Conservation (phyloP, 2,113 vertebrate genomes). For the Heloderma charlesbogerti region DNA sequence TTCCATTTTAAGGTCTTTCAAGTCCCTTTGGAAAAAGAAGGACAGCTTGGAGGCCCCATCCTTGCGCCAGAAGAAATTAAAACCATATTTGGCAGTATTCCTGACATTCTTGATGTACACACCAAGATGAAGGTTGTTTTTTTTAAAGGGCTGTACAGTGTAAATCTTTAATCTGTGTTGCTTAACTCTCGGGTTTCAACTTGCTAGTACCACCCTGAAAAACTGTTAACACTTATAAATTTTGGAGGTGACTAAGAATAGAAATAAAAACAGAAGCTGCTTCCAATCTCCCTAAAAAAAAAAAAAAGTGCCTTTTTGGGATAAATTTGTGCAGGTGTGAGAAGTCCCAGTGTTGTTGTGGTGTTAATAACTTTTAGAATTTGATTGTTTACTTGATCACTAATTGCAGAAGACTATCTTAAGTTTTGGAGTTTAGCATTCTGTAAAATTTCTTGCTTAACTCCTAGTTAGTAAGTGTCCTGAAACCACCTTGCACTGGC, state of each 20-base stretch:
- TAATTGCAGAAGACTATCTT: not conserved
- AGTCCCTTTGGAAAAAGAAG: slow-evolving; percentile 92
- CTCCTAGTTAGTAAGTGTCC: not conserved
- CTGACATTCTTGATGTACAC: slow-evolving; percentile 96
- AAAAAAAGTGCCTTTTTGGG: not conserved
- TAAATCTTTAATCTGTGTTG: not conserved
- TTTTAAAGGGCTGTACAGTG: not conserved
- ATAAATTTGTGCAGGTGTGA: not conserved
- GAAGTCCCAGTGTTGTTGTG: not conserved
- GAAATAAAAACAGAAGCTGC: not conserved
- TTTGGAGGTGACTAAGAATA: not conserved
- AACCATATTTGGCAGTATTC: slow-evolving; percentile 98
- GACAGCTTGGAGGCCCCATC: slow-evolving; percentile 94
- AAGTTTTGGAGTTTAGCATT: not conserved
- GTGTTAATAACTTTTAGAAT: not conserved
- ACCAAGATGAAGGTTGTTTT: slow-evolving; percentile 92
- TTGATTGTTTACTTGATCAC: not conserved
- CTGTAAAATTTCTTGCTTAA: too few relatives aligned
- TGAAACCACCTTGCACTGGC: not conserved
- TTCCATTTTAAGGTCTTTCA: slow-evolving; percentile 87
- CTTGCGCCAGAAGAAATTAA: slow-evolving; percentile 97
- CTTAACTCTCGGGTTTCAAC: not conserved
- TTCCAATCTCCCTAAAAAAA: not conserved
- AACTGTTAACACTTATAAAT: not conserved
- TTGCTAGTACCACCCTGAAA: not conserved